A percentile compares a stretch with the other conserved stretches of the same genome.
Evolutionary conservation across 2,888 invertebrate species (phyloP).

Genomic region (Mesoligia furuncula): DNA sequence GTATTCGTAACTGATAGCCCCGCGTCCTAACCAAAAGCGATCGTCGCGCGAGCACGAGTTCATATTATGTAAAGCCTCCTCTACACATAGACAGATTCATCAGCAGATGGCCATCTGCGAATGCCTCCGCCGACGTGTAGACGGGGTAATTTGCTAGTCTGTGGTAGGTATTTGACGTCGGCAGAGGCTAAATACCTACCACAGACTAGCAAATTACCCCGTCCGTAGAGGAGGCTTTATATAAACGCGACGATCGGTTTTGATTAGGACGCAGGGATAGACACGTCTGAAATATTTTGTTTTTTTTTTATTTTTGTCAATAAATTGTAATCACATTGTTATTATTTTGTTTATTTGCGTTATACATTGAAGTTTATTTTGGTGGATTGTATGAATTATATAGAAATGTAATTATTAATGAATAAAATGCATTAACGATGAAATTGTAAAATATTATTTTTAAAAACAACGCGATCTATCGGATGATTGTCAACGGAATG

Average conservation of each 20-base stretch:
- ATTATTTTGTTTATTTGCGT: slow-evolving; percentile 52
- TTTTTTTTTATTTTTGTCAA: slow-evolving; percentile 1
- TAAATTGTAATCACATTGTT: slow-evolving; percentile 37
- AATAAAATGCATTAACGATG: slow-evolving; percentile 53
- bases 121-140: too few relatives aligned
- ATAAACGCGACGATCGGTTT: not conserved
- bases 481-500: slow-evolving; percentile 66
- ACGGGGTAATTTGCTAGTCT: too few relatives aligned
- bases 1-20: not conserved
- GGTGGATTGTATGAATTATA: slow-evolving; percentile 65
- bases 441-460: slow-evolving; percentile 58
- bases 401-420: slow-evolving; percentile 35
- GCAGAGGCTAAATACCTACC: too few relatives aligned
- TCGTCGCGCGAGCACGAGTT: not conserved
- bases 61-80: not conserved
- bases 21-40: not conserved
- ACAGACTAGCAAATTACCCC: too few relatives aligned
- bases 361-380: slow-evolving; percentile 51
- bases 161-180: too few relatives aligned
- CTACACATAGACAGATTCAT: too few relatives aligned
- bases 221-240: too few relatives aligned
- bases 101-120: too few relatives aligned
- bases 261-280: too few relatives aligned
- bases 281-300: slow-evolving; percentile 26
- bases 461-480: slow-evolving; percentile 50